Conservation (phyloP, 2,113 vertebrate species). For the Cathartes aura region DNA sequence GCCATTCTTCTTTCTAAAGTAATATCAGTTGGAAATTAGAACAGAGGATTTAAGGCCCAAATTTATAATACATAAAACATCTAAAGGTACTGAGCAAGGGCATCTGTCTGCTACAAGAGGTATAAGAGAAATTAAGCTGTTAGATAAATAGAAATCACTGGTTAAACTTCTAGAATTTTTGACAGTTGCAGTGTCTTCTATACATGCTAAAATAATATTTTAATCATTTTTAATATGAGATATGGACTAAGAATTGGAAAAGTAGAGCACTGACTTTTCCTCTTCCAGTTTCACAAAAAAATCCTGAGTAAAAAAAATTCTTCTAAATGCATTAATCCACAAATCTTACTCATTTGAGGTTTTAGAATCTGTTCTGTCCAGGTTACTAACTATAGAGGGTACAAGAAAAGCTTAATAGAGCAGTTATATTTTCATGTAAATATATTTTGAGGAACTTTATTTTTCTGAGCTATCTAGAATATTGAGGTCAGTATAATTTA, state of each 20-base stretch:
- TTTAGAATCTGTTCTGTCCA: background rate
- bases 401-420: background rate
- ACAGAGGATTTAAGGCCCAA: background rate
- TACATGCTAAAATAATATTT: background rate
- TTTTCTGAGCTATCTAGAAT: background rate
- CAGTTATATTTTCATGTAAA: background rate
- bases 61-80: background rate
- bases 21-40: background rate
- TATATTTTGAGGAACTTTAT: background rate
- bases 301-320: rapidly evolving
- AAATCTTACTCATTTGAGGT: background rate
- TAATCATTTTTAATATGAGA: background rate
- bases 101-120: background rate
- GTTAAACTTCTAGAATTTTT: background rate
- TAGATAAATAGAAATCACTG: background rate
- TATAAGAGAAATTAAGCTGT: background rate
- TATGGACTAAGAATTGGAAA: background rate
- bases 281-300: background rate
- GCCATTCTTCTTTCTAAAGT: background rate
- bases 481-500: background rate
- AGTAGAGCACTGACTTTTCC: background rate
- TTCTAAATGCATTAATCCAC: background rate
- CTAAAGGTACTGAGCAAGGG: background rate
- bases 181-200: background rate
- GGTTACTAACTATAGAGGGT: background rate